Percentiles rank a stretch among this genome's conserved stretches.
phyloP scores from a whole-genome alignment of 2,797 vertebrate genomes.

The Mycteria americana region DNA sequence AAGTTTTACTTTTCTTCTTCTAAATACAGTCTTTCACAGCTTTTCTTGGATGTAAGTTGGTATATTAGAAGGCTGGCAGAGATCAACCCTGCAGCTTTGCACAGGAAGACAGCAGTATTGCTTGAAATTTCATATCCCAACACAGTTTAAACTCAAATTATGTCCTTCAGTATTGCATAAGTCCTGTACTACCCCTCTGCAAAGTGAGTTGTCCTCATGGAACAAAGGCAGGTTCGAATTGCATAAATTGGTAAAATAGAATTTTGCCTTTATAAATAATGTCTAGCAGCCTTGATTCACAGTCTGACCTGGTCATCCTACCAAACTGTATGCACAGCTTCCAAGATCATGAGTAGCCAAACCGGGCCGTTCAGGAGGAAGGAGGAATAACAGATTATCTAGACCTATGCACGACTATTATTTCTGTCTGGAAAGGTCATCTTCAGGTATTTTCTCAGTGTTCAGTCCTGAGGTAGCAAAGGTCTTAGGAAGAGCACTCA shows the following conservation, averaged over 20 bases:
- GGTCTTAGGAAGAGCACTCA: background rate
- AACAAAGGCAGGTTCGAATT: background rate
- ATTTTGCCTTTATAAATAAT: background rate
- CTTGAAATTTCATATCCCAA: background rate
- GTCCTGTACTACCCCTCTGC: background rate
- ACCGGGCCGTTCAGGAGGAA: background rate
- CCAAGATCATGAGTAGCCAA: accelerated
- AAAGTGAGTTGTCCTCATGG: background rate
- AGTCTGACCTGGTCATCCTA: background rate
- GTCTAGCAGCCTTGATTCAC: background rate
- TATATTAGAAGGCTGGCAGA: background rate
- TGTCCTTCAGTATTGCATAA: background rate
- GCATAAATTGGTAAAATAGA: background rate
- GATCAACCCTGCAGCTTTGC: background rate
- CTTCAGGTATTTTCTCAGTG: background rate
- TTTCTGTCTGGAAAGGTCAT: background rate
- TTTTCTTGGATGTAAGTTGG: background rate
- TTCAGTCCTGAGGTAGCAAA: background rate
- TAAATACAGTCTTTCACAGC: background rate
- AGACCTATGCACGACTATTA: background rate
- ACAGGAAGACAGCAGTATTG: background rate
- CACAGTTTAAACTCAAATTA: background rate
- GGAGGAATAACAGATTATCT: background rate
- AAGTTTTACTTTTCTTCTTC: background rate
- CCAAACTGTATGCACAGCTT: background rate